phyloP scores from a whole-genome alignment of 2,797 vertebrate species.

The Coendou prehensilis region DNA sequence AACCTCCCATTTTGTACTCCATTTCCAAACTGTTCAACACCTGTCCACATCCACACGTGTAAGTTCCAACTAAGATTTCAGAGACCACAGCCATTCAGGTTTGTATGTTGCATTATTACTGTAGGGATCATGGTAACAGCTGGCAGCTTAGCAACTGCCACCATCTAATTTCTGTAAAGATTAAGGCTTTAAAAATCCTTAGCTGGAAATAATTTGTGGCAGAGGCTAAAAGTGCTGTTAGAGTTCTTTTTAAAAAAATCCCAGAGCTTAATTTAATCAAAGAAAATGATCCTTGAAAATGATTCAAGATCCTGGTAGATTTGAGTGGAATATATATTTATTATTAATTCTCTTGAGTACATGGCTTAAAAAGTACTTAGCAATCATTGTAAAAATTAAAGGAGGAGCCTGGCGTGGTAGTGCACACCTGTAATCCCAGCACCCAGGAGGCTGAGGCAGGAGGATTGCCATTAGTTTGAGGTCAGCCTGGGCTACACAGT shows the following conservation, averaged over 20 bases:
- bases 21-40: conserved; percentile 73
- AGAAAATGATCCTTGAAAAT: conserved; percentile 20
- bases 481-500: not conserved
- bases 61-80: conserved; percentile 34
- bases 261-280: conserved; percentile 78
- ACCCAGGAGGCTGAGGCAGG: not conserved
- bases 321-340: conserved; percentile 20
- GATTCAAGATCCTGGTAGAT: conserved; percentile 57
- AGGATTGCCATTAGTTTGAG: not conserved
- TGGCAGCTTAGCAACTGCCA: conserved; percentile 83
- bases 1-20: conserved; percentile 62
- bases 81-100: conserved; percentile 52
- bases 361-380: conserved; percentile 42
- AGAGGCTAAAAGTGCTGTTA: conserved; percentile 76
- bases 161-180: conserved; percentile 83
- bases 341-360: conserved; percentile 33
- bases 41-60: conserved; percentile 52
- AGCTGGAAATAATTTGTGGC: conserved; percentile 72
- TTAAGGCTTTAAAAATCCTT: conserved; percentile 79
- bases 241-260: conserved; percentile 37
- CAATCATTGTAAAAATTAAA: conserved; percentile 41
- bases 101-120: conserved; percentile 11
- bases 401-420: not conserved
- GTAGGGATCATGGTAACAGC: conserved; percentile 78
- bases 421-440: not conserved